Base-by-base conservation (phyloP, 1,140 invertebrate genomes). In the Drosophila pachea region DNA sequence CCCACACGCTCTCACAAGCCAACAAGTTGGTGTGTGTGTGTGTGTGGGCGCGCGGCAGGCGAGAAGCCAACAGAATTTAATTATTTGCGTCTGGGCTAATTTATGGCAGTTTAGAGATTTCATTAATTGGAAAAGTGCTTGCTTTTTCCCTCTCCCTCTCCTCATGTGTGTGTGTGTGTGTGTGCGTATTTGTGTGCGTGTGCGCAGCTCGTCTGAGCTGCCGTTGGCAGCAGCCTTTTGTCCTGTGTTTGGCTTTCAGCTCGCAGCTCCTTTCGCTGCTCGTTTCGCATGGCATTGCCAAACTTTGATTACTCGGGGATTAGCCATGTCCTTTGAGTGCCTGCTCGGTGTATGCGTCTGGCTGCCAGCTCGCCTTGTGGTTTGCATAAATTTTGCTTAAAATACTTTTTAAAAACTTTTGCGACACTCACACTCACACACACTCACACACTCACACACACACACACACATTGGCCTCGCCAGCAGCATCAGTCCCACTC, bases 111-210 rank as follows among this genome's bases (percentile, higher is more conserved):
- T 86, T 88, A 82, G 81, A 88, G 86, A 88, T 88, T 88, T 88
- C 77, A 88, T 88, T 88, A 88, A 88, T 88, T 88, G 86, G 86
- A 88, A 88, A 88, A 88, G 78, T 82, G 86, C 74, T 88, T 88
- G 82, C 66, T 63, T 55, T 65, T 58, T 68, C 7, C 14, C 52
- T 12, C 29, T 56, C 5, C 7, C 8, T n/a, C 7, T n/a, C n/a
- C 14, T 12, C 38, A 14, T 7, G 40, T n/a, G 45, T 42, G 42
- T 56, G 33, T 49, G 22, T 32, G 35, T 47, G 29, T 49, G 7
- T 32, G 40, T 33, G 9, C 14, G 53, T 9, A n/a, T n/a, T n/a
- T n/a, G n/a, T 52, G 43, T 38, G 40, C 48, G 38, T 67, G 62
- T 69, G 40, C 58, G 75, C 53, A 73, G 73, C 64, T 68, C 62